These are phyloP conservation scores for Barbus barbus DNA, from an alignment of 2,113 vertebrate species.

Conservation along the genomic window DNA sequence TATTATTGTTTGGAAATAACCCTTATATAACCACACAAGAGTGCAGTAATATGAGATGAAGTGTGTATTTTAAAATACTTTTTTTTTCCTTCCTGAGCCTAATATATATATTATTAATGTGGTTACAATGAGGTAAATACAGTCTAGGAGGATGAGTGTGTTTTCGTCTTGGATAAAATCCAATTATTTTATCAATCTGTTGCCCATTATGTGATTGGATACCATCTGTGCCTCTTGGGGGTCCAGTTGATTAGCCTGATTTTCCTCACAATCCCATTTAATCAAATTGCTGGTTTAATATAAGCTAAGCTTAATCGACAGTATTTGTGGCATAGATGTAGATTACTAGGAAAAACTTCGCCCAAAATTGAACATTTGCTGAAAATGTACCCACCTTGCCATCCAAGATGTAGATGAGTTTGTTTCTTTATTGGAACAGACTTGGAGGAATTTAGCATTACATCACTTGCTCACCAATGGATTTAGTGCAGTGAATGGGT, in stretches of 20 bases:
- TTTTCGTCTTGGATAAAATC: not conserved
- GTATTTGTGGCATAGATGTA: not conserved
- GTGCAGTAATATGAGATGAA: not conserved
- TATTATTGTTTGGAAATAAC: not conserved
- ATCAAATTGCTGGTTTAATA: not conserved
- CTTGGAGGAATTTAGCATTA: not conserved
- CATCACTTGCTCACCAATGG: not conserved
- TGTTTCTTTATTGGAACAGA: not conserved
- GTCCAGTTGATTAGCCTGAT: not conserved
- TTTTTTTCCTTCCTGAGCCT: not conserved
- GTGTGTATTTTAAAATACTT: not conserved
- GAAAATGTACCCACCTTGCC: too few relatives aligned
- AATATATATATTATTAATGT: not conserved
- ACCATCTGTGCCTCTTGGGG: constrained; percentile 13
- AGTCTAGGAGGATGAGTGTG: not conserved
- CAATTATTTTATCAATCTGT: not conserved
- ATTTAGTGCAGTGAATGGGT: too few relatives aligned
- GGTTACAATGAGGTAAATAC: not conserved
- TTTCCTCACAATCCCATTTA: not conserved
- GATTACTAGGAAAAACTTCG: not conserved
- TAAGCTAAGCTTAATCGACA: not conserved
- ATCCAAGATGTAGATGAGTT: not conserved
- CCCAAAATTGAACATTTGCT: too few relatives aligned
- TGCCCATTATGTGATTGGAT: constrained; percentile 10
- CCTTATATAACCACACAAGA: not conserved